phyloP scores from a whole-genome alignment of 2,888 invertebrate species.

The Leucophenga maculata region DNA sequence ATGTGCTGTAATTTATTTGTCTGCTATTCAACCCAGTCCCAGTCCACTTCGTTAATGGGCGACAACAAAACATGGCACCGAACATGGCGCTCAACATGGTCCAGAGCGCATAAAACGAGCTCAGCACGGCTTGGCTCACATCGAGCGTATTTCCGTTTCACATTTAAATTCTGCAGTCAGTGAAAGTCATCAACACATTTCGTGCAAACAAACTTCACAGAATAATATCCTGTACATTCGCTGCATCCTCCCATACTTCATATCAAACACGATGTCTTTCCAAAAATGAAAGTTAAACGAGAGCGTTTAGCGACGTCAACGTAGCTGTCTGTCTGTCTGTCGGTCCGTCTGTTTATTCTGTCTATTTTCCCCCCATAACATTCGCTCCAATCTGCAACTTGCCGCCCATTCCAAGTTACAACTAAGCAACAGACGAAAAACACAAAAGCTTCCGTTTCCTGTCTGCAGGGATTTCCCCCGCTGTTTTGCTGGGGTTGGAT shows the following conservation, averaged over 20 bases:
- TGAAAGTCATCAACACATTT: slow-evolving; percentile 67
- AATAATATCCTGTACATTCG: no score
- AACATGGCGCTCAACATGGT: slow-evolving; percentile 15
- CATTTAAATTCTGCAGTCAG: slow-evolving; percentile 67
- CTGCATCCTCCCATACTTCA: background rate
- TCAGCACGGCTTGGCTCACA: slow-evolving; percentile 38
- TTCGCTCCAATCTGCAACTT: no score
- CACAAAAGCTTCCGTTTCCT: slow-evolving; percentile 69
- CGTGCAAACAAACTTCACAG: slow-evolving; percentile 14
- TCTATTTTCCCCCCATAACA: background rate
- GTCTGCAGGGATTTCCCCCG: slow-evolving; percentile 63
- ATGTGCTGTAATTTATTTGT: slow-evolving; percentile 55
- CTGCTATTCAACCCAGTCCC: slow-evolving; percentile 44
- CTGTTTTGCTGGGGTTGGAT: slow-evolving; percentile 48
- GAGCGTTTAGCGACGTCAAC: slow-evolving; percentile 44
- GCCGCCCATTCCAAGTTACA: background rate
- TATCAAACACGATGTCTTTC: background rate
- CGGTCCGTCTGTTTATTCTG: background rate
- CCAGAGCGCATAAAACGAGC: slow-evolving; percentile 34
- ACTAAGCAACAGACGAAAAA: slow-evolving; percentile 17
- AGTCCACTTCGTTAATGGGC: background rate
- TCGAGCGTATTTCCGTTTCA: slow-evolving; percentile 55
- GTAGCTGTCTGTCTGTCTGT: slow-evolving; percentile 31
- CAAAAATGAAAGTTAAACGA: slow-evolving; percentile 53
- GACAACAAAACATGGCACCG: slow-evolving; percentile 26